Conservation (phyloP, 2,888 invertebrate species). For the Harpalus rubripes region DNA sequence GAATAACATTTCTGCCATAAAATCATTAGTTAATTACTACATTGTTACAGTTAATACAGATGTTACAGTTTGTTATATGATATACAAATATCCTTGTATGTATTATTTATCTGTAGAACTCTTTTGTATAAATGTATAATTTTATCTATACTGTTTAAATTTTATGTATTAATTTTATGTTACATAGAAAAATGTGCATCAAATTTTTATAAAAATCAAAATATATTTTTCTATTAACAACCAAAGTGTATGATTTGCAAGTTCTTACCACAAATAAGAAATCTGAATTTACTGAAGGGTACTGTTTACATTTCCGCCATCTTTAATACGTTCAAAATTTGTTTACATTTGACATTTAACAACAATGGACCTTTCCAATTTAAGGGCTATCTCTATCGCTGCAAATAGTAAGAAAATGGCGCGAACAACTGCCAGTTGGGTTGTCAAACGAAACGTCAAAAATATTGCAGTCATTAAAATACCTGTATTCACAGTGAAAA, state of each 20-base stretch:
- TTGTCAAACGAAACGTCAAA: no score
- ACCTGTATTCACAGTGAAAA: no score
- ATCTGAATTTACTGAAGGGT: no score
- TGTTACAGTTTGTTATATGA: slow-evolving; percentile 32
- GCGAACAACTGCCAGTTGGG: no score
- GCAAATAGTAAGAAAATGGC: no score
- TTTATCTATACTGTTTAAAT: slow-evolving; percentile 58
- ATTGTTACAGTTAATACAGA: slow-evolving; percentile 38
- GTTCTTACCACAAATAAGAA: background rate
- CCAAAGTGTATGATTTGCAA: background rate
- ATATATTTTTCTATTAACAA: slow-evolving; percentile 61
- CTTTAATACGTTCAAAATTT: background rate
- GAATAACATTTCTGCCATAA: slow-evolving; percentile 39
- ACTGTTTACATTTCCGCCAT: background rate
- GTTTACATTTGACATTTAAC: slow-evolving; percentile 1
- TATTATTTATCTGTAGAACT: slow-evolving; percentile 38
- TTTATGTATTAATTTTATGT: slow-evolving; percentile 61
- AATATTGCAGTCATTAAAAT: no score
- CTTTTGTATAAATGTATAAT: slow-evolving; percentile 53
- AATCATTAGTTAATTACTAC: slow-evolving; percentile 41
- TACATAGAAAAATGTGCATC: slow-evolving; percentile 46
- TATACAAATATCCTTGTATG: slow-evolving; percentile 49
- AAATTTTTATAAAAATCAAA: slow-evolving; percentile 51
- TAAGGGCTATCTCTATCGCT: no score
- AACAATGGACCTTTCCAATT: no score